These are phyloP conservation scores for Bursaphelenchus okinawaensis DNA, from an alignment of 2,888 invertebrate genomes.

Conservation along the genomic window DNA sequence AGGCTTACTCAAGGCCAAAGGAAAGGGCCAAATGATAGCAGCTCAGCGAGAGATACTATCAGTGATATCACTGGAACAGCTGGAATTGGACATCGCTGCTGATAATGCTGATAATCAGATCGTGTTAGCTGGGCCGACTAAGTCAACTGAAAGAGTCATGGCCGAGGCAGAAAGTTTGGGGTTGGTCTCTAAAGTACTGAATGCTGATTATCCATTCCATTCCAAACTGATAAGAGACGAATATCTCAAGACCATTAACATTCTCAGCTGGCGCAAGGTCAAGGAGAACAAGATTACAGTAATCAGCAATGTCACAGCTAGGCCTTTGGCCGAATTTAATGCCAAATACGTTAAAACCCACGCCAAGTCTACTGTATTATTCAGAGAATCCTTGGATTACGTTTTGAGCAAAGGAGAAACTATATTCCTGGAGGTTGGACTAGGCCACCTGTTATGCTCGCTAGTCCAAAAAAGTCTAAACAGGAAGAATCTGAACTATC, in stretches of 20 bases:
- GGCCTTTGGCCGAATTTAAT: conserved; percentile 26
- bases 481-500: not conserved
- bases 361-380: conserved; percentile 17
- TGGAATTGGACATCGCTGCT: conserved; percentile 23
- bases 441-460: conserved; percentile 29
- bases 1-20: conserved; percentile 37
- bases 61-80: not conserved
- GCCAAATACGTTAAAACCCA: conserved; percentile 28
- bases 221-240: conserved; percentile 34
- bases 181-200: conserved; percentile 33
- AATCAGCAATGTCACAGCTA: conserved; percentile 38
- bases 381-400: conserved; percentile 2
- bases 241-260: conserved; percentile 27
- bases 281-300: conserved; percentile 18
- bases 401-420: conserved; percentile 23
- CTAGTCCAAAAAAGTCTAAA: conserved; percentile 33
- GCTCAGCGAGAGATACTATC: conserved; percentile 19
- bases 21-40: conserved; percentile 40
- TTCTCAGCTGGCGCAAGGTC: conserved; percentile 24
- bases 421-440: conserved; percentile 41
- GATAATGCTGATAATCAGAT: conserved; percentile 40
- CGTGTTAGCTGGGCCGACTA: conserved; percentile 34
- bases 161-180: not conserved
- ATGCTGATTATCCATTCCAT: conserved; percentile 44
- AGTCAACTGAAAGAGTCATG: conserved; percentile 17